Evolutionary conservation across 2,113 vertebrate species (phyloP).

Genomic region (Osmerus eperlanus): DNA sequence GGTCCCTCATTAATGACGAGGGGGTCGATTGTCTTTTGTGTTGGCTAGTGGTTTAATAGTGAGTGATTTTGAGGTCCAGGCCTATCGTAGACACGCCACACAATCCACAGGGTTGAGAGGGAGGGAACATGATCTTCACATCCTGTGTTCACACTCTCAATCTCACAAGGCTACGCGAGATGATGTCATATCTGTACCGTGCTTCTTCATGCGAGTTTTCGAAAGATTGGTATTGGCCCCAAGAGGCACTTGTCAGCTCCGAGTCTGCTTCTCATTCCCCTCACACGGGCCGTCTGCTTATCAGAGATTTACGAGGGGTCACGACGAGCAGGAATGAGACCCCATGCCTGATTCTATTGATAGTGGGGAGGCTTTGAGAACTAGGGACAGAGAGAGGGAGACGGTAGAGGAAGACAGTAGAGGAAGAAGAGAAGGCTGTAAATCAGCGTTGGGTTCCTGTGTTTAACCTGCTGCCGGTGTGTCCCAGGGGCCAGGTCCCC

Average conservation of each 20-base stretch:
- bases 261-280: slow-evolving; percentile 19
- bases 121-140: too few species aligned
- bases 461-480: slow-evolving; percentile 19
- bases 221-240: neutral
- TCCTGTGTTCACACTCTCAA: too few species aligned
- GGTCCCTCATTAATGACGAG: too few species aligned
- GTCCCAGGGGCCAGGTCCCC: slow-evolving; percentile 8
- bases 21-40: too few species aligned
- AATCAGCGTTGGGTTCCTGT: slow-evolving; percentile 31
- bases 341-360: slow-evolving; percentile 4
- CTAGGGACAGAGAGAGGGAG: slow-evolving; percentile 7
- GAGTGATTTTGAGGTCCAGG: too few species aligned
- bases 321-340: slow-evolving; percentile 18
- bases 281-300: slow-evolving; percentile 27
- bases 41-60: too few species aligned
- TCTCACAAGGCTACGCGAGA: too few species aligned
- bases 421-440: slow-evolving; percentile 25
- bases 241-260: neutral
- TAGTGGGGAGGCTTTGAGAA: neutral
- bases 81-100: too few species aligned
- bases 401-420: slow-evolving; percentile 12
- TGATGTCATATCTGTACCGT: too few species aligned
- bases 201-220: too few species aligned
- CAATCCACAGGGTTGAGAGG: too few species aligned
- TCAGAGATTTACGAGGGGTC: slow-evolving; percentile 28